Evolutionary conservation across 2,888 invertebrate genomes (phyloP), one percentile per base, ranked within the genome.

Genomic region (Frankliniella fusca): DNA sequence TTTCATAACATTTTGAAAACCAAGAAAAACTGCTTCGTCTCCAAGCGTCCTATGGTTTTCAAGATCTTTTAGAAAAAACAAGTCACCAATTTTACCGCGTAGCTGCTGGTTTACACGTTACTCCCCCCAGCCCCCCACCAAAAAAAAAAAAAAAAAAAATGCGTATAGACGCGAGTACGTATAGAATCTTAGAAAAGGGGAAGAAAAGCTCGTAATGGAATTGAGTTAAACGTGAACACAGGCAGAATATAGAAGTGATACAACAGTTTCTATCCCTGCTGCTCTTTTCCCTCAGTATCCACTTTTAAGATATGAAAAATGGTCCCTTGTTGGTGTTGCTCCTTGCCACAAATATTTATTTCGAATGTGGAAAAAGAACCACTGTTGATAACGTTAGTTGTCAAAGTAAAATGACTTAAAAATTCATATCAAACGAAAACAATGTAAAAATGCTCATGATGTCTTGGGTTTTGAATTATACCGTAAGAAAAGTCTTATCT

Each of bases 281-380:
- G 27, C 70, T 76, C 8, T 76, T 27, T 76, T 23, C 61, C 61
- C n/a, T 27, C n/a, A 23, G 5, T 65, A 3, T 65, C 23, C n/a
- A 23, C 10, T 76, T n/a, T 70, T 23, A 76, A 76, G 70, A 76
- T 12, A 54, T 9, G 10, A 10, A 76, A 23, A 3, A 3, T n/a
- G 70, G 70, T 76, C 70, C 70, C 70, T 70, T 76, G 70, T 76
- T 27, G 70, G 70, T 76, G 70, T 76, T 76, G 70, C 27, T 23
- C 27, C 70, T 23, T 76, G 70, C 70, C 70, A 76, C 70, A 76
- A 27, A 76, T 76, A 76, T n/a, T n/a, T 7, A 61, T 61, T 18
- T 61, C 7, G 0, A 38, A 2, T 5, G 38, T 38, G 38, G 38
- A 38, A 38, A 38, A 38, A 38, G 2, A 38, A 38, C 38, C 38